Base-by-base conservation (phyloP, 2,888 invertebrate species). In the Oscheius sp. region DNA sequence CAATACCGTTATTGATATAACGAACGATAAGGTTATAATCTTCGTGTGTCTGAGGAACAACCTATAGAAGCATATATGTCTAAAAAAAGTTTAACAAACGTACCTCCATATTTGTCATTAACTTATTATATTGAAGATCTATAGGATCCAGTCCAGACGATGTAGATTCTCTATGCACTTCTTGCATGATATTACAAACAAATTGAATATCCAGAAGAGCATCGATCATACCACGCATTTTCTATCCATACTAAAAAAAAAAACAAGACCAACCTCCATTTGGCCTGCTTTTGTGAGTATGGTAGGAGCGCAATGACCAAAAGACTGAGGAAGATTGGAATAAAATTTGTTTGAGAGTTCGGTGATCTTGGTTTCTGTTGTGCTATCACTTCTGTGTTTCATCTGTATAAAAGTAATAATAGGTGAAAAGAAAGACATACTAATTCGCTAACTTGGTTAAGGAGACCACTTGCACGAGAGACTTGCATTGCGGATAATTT, bases 271-370 rank as follows among this genome's bases (percentile, higher is more conserved):
- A 57, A 88, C 88, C 85, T 87, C 87, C 68, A 97, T 91, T 56
- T 91, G 88, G 54, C 93, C 92, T 4, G 89, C 85, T 17, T 91
- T 91, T 78, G 94, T 90, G 59, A 98, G 89, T 41, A 95, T 85
- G 2, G 93, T 93, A 0, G 94, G 93, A 78, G 91, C 91, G 20
- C 91, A 89, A 36, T 93, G 87, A 0, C 97, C 97, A 87, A 95
- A 96, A 82, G 92, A 92, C 86, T 98, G 98, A 0, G 98, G 98
- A 72, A 98, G 92, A 54, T 95, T 88, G 0, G 96, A 95, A 87
- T 94, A 98, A 88, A 98, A 98, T 82, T 74, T 69, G 59, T 72
- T 75, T 12, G 72, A 68, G 26, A 56, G 49, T 28, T 75, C 69
- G 33, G 69, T 47, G 20, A 77, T 12, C 2, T 30, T 6, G 17